Base-by-base conservation (phyloP, 2,113 vertebrate species). In the Neotragus moschatus region DNA sequence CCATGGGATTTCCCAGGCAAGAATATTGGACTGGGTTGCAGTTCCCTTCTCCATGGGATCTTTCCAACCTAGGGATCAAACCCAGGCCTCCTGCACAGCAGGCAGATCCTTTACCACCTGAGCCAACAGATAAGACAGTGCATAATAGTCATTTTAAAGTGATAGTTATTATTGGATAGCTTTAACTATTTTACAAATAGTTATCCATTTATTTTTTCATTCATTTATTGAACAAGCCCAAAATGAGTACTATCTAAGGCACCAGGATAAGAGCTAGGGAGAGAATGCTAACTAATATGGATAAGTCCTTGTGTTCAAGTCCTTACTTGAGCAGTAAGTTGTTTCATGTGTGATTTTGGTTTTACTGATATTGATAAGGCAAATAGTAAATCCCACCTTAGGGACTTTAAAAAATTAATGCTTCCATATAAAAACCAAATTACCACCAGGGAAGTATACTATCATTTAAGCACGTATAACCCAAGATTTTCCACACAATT, bases 381-480 rank as follows among this genome's bases (percentile, higher is more conserved):
- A 56, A 95, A 43, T 30, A 26, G 21, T 4, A 56, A 94, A 47
- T 30, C 16, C 5, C n/a, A 15, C 19, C 21, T 17, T 55, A 58
- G 87, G 14, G 25, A 25, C 8, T 88, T 91, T 75, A 36, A 86
- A 73, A 80, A 97, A 79, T 19, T 14, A 94, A 95, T 39, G 1
- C 13, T 33, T 95, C 33, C 5, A 6, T 95, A 28, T 84, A 70
- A 91, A 91, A 95, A 79, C 5, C 30, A 84, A 84, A 89, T 55
- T 49, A 75, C 51, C 66, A 5, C 15, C 21, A 66, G n/a, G 56
- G 9, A 80, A 95, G 16, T 7, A 43, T 0, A 66, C 9, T 43
- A 60, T 39, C 1, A 55, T 13, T 30, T 73, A 91, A 53, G 2
- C 85, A 15, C 6, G 28, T 12, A 70, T 17, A 89, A 47, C 1